Conservation (phyloP, 2,113 vertebrate genomes). For the Dromaius novaehollandiae region DNA sequence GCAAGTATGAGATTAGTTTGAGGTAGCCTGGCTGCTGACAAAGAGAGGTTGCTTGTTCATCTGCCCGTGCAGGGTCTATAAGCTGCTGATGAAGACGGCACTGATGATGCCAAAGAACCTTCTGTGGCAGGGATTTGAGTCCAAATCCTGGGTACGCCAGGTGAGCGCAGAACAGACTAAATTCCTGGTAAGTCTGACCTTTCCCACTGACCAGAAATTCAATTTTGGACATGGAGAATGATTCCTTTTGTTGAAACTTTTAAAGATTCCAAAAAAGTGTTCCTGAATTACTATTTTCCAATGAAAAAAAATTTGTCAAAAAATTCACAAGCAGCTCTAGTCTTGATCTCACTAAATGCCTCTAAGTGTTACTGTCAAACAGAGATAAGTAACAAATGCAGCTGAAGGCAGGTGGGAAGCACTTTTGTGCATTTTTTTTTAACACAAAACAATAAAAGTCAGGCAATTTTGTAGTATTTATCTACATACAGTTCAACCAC, state of each 20-base stretch:
- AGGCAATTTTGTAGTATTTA: background rate
- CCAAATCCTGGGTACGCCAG: background rate
- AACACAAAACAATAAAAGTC: background rate
- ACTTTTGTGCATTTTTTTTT: background rate
- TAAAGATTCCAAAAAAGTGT: background rate
- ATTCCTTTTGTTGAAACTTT: background rate
- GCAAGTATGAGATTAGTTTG: background rate
- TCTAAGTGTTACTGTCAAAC: background rate
- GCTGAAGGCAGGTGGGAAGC: background rate
- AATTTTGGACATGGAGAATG: background rate
- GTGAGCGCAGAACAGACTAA: background rate
- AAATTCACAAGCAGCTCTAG: background rate
- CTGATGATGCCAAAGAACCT: background rate
- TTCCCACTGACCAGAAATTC: background rate
- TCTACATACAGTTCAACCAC: background rate
- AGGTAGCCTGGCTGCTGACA: background rate
- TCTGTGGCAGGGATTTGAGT: background rate
- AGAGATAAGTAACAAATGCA: background rate
- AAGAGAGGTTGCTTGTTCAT: background rate
- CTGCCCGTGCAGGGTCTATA: background rate
- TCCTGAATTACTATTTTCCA: background rate
- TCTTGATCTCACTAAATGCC: background rate
- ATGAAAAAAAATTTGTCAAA: background rate
- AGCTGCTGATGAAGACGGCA: background rate
- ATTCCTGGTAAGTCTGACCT: background rate